phyloP scores from a whole-genome alignment of 1,140 invertebrate genomes.

The Ceratina japonica region DNA sequence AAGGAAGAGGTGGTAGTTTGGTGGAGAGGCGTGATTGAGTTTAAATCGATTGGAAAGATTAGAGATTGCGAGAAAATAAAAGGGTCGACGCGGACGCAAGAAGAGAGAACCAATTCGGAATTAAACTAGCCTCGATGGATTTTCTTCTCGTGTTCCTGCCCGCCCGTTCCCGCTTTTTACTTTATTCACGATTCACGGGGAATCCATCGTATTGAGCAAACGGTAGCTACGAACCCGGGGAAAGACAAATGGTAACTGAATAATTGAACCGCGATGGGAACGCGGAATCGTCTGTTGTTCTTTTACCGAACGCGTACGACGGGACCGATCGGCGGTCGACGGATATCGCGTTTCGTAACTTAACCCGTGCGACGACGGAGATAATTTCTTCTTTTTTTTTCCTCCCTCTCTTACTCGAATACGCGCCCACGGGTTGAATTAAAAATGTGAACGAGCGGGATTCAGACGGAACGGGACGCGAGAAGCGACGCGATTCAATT shows the following conservation, averaged over 20 bases:
- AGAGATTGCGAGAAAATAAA: constrained; percentile 62
- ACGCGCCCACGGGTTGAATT: no score
- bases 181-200: neutral
- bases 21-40: constrained; percentile 52
- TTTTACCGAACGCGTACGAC: neutral
- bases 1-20: constrained; percentile 8
- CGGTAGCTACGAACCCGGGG: neutral
- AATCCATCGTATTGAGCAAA: neutral
- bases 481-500: no score
- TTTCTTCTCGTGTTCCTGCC: constrained; percentile 18
- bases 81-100: constrained; percentile 6
- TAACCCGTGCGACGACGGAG: no score
- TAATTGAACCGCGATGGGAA: neutral
- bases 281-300: no score
- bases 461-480: neutral
- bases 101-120: constrained; percentile 62
- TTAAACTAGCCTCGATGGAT: constrained; percentile 58
- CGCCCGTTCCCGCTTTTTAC: neutral
- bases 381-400: no score
- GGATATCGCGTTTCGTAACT: no score
- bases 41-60: constrained; percentile 69
- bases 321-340: no score
- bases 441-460: neutral
- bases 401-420: no score
- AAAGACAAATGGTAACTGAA: neutral